Evolutionary conservation across 2,797 vertebrate genomes (phyloP).

Genomic region (Falco naumanni): DNA sequence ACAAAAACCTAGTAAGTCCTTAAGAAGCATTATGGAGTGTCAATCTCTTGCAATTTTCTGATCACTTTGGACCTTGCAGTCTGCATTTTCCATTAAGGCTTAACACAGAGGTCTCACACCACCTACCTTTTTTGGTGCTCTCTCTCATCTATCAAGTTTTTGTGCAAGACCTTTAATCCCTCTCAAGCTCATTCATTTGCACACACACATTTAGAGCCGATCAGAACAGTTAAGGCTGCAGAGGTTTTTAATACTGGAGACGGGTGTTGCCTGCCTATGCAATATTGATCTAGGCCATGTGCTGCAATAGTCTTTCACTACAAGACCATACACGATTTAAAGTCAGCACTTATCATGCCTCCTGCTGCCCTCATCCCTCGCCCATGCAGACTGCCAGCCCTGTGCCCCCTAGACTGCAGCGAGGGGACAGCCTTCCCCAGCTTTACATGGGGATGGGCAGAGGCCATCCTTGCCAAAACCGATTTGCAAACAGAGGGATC

Average conservation of each 20-base stretch:
- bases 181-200: rapidly evolving
- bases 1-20: rapidly evolving
- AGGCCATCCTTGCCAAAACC: not conserved
- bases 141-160: no score
- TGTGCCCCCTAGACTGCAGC: not conserved
- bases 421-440: not conserved
- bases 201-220: rapidly evolving
- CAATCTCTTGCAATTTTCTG: not conserved
- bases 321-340: no score
- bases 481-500: not conserved
- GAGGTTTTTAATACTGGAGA: not conserved
- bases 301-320: no score
- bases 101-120: rapidly evolving
- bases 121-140: not conserved
- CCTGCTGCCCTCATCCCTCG: not conserved
- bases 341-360: no score
- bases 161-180: not conserved
- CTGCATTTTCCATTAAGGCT: not conserved
- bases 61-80: rapidly evolving
- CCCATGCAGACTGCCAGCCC: not conserved
- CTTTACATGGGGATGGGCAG: not conserved
- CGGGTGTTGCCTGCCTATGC: not conserved
- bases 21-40: rapidly evolving
- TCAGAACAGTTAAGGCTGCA: not conserved
- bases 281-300: not conserved